Evolutionary conservation across 2,888 invertebrate genomes (phyloP).

Genomic region (Heliothis peltigera): DNA sequence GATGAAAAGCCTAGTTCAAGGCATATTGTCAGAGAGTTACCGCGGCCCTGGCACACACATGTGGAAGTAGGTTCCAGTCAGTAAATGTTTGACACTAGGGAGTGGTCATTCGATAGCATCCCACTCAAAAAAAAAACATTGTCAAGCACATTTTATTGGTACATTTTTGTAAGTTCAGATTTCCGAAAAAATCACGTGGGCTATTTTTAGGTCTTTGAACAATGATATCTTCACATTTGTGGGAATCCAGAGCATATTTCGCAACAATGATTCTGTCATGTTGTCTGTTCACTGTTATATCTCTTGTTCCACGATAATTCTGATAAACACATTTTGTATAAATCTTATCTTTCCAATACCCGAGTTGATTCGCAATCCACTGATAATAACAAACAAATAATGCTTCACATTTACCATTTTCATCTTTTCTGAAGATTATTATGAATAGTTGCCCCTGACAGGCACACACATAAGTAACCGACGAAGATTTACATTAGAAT

Average conservation of each 20-base stretch:
- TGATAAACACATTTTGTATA: slow-evolving; percentile 9
- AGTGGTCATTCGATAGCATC: no score
- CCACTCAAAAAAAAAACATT: no score
- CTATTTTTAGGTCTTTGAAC: neutral
- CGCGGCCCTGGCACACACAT: no score
- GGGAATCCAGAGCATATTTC: slow-evolving; percentile 7
- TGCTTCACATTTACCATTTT: slow-evolving; percentile 2
- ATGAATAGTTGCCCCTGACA: slow-evolving; percentile 3
- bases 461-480: neutral
- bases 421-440: slow-evolving; percentile 11
- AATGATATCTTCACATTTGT: neutral
- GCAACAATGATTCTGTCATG: slow-evolving; percentile 7
- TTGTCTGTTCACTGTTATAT: slow-evolving; percentile 16
- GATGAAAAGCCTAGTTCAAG: no score
- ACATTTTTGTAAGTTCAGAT: no score
- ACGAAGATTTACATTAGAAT: neutral
- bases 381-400: slow-evolving; percentile 10
- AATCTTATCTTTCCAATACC: slow-evolving; percentile 27
- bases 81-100: no score
- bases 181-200: no score
- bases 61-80: no score
- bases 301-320: slow-evolving; percentile 4
- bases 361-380: slow-evolving; percentile 26
- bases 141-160: no score
- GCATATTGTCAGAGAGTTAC: no score